Percentiles rank a stretch among this genome's conserved stretches.
phyloP scores from a whole-genome alignment of 2,888 invertebrate genomes.

The Pristionchus exspectatus region DNA sequence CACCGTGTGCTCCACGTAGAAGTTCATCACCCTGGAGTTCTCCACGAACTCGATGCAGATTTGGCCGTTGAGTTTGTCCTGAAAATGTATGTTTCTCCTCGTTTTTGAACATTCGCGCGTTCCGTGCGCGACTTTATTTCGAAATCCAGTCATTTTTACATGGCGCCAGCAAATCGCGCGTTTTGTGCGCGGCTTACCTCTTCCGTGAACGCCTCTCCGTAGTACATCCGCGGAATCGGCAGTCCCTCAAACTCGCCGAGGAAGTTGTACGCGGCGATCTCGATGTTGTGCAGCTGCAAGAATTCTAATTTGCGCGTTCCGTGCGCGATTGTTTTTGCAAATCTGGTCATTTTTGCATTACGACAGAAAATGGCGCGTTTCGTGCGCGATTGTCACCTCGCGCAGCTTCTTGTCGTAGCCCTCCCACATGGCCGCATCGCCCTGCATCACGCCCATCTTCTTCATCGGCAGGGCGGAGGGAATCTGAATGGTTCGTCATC shows the following conservation, averaged over 20 bases:
- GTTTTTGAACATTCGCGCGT: no score
- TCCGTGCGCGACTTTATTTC: no score
- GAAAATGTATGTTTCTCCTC: neutral
- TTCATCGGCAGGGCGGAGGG: neutral
- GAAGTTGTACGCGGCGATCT: neutral
- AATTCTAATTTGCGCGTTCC: neutral
- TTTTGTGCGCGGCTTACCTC: neutral
- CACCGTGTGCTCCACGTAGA: constrained; percentile 12
- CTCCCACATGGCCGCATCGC: constrained; percentile 1
- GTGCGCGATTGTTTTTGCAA: neutral
- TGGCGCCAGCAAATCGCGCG: no score
- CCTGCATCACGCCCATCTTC: neutral
- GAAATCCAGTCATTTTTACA: no score
- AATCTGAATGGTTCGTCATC: neutral
- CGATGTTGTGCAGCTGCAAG: constrained; percentile 13
- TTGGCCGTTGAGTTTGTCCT: neutral
- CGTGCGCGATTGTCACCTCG: neutral
- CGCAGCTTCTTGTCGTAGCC: neutral
- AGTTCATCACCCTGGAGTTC: constrained; percentile 25
- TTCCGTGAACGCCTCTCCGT: neutral
- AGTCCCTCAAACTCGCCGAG: neutral
- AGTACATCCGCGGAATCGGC: neutral
- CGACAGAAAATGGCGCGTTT: neutral
- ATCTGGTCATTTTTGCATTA: neutral
- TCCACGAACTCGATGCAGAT: constrained; percentile 13